Evolutionary conservation across 2,888 invertebrate genomes (phyloP).

Genomic region (Drosophila anomelani): DNA sequence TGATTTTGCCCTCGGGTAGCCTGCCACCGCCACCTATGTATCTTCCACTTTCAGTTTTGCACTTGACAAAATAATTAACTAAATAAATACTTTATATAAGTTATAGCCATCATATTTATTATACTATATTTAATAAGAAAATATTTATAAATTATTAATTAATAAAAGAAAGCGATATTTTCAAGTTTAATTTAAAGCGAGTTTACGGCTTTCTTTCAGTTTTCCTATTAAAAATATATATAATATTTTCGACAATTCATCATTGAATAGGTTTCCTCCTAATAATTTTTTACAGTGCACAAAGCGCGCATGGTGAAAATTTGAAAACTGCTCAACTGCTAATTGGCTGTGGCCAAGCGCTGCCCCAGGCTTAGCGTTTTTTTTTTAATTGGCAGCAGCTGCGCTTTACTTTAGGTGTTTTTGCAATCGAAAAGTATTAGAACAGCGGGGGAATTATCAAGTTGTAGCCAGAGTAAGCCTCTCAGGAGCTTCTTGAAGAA

Average conservation of each 20-base stretch:
- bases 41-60: not conserved
- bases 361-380: constrained; percentile 31
- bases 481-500: not conserved
- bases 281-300: not conserved
- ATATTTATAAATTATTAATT: too few species aligned
- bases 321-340: constrained; percentile 72
- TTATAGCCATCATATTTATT: not conserved
- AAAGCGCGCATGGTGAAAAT: constrained; percentile 44
- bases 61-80: not conserved
- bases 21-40: not conserved
- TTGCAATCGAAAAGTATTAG: not conserved
- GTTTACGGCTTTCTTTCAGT: too few species aligned
- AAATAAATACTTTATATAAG: not conserved
- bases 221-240: not conserved
- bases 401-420: constrained; percentile 16
- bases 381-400: constrained; percentile 52
- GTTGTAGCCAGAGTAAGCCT: not conserved
- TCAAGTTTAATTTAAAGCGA: not conserved
- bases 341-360: constrained; percentile 63
- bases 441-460: not conserved
- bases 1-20: constrained; percentile 45
- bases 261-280: fast-evolving
- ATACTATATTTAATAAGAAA: not conserved
- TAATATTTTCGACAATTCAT: not conserved
- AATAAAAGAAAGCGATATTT: not conserved